phyloP scores from a whole-genome alignment of 2,797 vertebrate genomes.

The Acrossocheilus fasciatus region DNA sequence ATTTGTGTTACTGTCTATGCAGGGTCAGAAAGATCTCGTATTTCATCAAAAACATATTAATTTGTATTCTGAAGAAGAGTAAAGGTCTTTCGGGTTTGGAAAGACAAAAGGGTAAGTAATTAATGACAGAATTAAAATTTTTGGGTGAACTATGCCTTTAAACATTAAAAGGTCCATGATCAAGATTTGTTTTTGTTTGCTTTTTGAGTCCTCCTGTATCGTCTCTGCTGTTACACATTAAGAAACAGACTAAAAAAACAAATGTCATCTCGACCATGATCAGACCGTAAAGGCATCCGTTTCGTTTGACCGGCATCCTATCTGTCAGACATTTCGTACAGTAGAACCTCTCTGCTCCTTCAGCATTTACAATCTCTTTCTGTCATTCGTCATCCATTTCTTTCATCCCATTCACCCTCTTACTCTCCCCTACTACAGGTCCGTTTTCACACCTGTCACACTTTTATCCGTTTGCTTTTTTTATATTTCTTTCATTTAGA shows the following conservation, averaged over 20 bases:
- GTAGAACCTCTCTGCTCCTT: constrained; percentile 34
- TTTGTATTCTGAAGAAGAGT: background rate
- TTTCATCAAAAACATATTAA: background rate
- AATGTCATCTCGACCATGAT: background rate
- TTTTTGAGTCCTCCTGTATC: background rate
- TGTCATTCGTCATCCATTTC: constrained; percentile 43
- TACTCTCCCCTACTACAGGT: background rate
- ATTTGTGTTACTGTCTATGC: background rate
- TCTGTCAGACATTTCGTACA: constrained; percentile 32
- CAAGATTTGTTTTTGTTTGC: too few species aligned
- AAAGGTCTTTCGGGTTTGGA: background rate
- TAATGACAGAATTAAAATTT: background rate
- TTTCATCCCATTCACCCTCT: constrained; percentile 1
- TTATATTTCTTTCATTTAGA: background rate
- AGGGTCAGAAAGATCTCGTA: background rate
- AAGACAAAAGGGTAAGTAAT: background rate
- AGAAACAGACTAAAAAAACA: background rate
- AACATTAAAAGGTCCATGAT: too few species aligned
- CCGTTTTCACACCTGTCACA: constrained; percentile 26
- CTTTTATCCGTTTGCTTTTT: background rate
- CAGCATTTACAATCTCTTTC: constrained; percentile 32
- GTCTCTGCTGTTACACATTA: background rate
- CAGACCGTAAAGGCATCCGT: constrained; percentile 22
- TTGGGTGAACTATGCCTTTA: background rate
- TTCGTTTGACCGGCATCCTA: constrained; percentile 25